Evolutionary conservation across 92 coral and sea anemone species (phyloP).

Genomic region (Blastomussa wellsi): DNA sequence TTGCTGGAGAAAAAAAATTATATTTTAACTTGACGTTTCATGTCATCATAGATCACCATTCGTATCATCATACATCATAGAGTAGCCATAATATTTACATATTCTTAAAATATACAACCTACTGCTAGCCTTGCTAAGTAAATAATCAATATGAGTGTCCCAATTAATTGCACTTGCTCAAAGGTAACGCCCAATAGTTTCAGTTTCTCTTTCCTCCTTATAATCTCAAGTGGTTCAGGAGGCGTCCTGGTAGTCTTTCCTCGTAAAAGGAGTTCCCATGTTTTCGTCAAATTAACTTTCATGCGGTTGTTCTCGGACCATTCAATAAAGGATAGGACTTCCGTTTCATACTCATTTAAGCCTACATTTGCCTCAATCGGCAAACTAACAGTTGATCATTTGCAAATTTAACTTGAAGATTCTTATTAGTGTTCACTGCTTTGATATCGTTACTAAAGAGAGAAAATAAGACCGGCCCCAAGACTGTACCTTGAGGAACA

Average conservation of each 20-base stretch:
- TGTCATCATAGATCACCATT: too few relatives aligned
- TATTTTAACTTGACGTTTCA: too few relatives aligned
- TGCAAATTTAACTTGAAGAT: conserved; percentile 50
- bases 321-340: conserved; percentile 44
- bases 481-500: too few relatives aligned
- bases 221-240: conserved; percentile 23
- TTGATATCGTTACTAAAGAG: neutral
- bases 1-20: too few relatives aligned
- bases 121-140: conserved; percentile 36
- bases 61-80: too few relatives aligned
- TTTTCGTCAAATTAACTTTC: conserved; percentile 44
- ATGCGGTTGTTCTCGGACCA: conserved; percentile 43
- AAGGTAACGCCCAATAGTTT: conserved; percentile 14
- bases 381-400: conserved; percentile 50
- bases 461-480: too few relatives aligned
- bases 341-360: conserved; percentile 42
- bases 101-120: conserved; percentile 28
- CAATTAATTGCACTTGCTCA: conserved; percentile 17
- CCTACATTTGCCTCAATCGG: conserved; percentile 44
- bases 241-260: conserved; percentile 52
- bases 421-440: conserved; percentile 38
- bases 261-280: conserved; percentile 49
- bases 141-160: conserved; percentile 46
- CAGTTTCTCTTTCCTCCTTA: conserved; percentile 16
- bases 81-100: conserved; percentile 46